Evolutionary conservation across 1,140 invertebrate genomes (phyloP).

Genomic region (Drosophila orosa): DNA sequence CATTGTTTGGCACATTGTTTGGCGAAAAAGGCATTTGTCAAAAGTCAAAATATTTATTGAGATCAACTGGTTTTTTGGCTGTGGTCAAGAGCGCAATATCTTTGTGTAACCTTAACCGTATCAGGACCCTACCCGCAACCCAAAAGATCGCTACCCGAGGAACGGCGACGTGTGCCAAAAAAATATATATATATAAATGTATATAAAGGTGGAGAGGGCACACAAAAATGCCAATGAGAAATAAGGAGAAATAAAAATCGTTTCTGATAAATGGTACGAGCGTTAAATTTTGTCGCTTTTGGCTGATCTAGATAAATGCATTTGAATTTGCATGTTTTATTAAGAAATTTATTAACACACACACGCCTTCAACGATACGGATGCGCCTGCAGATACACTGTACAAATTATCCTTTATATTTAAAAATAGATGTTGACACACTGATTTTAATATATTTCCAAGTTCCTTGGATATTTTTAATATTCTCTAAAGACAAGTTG

Average conservation of each 20-base stretch:
- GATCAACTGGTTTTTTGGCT: constrained; percentile 71
- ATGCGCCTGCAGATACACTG: constrained; percentile 24
- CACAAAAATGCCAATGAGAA: constrained; percentile 30
- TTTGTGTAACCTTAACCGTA: constrained; percentile 54
- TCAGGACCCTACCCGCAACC: constrained; percentile 51
- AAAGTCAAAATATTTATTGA: constrained; percentile 83
- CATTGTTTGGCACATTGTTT: constrained; percentile 53
- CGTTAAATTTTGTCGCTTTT: constrained; percentile 81
- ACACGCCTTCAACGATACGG: constrained; percentile 27
- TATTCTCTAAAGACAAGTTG: too few species aligned
- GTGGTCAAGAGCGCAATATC: constrained; percentile 42
- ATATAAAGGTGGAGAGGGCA: constrained; percentile 27
- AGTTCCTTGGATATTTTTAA: too few species aligned
- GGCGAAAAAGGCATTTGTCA: constrained; percentile 67
- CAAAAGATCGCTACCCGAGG: constrained; percentile 22
- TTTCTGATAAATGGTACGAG: constrained; percentile 77
- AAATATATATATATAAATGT: constrained; percentile 5
- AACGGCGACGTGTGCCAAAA: constrained; percentile 72
- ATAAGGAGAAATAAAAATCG: constrained; percentile 32
- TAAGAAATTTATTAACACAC: constrained; percentile 82
- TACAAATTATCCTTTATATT: neutral
- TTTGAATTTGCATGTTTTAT: constrained; percentile 83
- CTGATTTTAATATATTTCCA: too few species aligned
- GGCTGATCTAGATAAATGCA: constrained; percentile 82
- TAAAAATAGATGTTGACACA: too few species aligned